phyloP scores from a whole-genome alignment of 2,888 invertebrate genomes.

The Eilema caniola region DNA sequence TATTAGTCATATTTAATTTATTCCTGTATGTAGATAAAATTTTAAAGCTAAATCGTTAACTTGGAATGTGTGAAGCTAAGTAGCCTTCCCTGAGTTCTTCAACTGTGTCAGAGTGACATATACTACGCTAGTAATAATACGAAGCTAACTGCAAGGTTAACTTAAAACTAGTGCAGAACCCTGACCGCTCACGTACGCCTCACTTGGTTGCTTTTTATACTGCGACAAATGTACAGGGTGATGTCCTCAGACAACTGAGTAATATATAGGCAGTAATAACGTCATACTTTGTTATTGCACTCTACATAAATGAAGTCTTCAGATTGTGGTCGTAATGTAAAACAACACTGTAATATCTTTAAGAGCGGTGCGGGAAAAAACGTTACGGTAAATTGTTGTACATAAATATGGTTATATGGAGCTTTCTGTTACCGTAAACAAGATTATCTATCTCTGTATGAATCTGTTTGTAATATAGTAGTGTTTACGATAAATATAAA shows the following conservation, averaged over 20 bases:
- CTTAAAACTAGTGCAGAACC: not conserved
- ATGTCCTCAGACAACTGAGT: conserved; percentile 29
- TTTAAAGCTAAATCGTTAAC: no score
- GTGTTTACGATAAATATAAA: no score
- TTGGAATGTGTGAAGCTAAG: no score
- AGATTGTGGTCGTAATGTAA: conserved; percentile 37
- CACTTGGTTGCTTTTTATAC: not conserved
- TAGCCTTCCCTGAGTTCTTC: no score
- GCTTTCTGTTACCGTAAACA: not conserved
- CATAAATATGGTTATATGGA: not conserved
- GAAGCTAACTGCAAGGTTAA: not conserved
- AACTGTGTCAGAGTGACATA: not conserved
- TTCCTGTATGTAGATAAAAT: no score
- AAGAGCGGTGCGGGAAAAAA: conserved; percentile 19
- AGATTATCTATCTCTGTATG: no score
- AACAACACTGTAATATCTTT: conserved; percentile 23
- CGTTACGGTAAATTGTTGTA: not conserved
- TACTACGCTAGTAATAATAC: not conserved
- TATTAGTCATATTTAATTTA: no score
- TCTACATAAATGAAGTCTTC: conserved; percentile 38
- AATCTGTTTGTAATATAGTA: no score
- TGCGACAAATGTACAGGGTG: conserved; percentile 18
- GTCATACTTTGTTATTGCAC: conserved; percentile 38
- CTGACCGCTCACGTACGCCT: not conserved
- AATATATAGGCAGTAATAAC: conserved; percentile 42